Evolutionary conservation across 2,797 vertebrate genomes (phyloP), one percentile per base, ranked within the genome.

Genomic region (Fistularia commersonii): DNA sequence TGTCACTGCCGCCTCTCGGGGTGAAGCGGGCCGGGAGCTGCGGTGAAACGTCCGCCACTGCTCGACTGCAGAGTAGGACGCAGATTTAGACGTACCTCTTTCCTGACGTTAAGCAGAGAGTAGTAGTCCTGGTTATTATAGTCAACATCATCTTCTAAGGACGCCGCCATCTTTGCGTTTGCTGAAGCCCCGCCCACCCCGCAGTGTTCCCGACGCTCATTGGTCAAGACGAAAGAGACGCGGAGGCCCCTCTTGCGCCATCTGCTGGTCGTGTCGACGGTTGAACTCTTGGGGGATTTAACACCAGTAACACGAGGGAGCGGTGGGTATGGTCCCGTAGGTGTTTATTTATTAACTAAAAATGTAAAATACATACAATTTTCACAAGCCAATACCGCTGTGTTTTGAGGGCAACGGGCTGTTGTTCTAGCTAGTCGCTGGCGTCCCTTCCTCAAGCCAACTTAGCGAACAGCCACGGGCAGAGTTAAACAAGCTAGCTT

Each of bases 111-210:
- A 48, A 98, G 87, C 32, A 97, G 82, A 69, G 94, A 91, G 81
- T 98, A 98, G 76, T 93, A 97, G 82, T 98, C 94, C 82, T 95
- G 92, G 81, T 94, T 97, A 81, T 94, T 93, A 64, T 83, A 86
- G 79, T 93, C 93, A 45, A 79, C 76, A 81, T 94, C 92, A 74
- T 93, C 91, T 58, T 88, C 88, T 87, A 92, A 92, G 93, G 93
- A 92, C 91, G 95, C 92, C 91, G 95, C 95, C 96, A 98, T 97
- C 88, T 94, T 93, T 82, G 70, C 87, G 68, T 90, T 87, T 80
- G 83, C 64, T 84, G 77, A 81, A 10, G 87, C 45, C 71, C 81
- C 82, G 74, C 86, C 82, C 79, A 74, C 76, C 35, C 0, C 3
- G 6, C 55, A 45, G 50, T 55, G 57, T 51, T 34, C 65, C 64